A percentile compares a stretch with the other conserved stretches of the same genome.
These are phyloP conservation scores for Plagiodera versicolora DNA, from an alignment of 2,888 invertebrate genomes.

Conservation along the genomic window DNA sequence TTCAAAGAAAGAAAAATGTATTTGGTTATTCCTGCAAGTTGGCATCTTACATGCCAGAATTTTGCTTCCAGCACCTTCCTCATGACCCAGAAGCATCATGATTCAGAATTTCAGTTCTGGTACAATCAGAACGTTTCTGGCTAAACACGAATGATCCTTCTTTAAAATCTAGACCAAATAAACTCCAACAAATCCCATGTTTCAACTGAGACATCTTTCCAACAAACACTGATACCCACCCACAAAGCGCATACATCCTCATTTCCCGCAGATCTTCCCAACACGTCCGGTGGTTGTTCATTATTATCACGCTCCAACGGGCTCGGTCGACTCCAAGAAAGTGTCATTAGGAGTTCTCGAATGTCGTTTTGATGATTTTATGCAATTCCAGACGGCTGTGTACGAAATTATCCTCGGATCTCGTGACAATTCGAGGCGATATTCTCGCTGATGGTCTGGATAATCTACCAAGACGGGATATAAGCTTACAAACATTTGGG, in stretches of 20 bases:
- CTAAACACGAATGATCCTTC: too few relatives aligned
- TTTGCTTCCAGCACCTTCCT: too few relatives aligned
- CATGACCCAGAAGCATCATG: too few relatives aligned
- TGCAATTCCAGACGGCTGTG: slow-evolving; percentile 15
- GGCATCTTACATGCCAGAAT: too few relatives aligned
- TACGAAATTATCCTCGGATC: slow-evolving; percentile 8
- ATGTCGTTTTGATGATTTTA: slow-evolving; percentile 27
- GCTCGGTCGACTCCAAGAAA: slow-evolving; percentile 18
- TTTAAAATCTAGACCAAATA: too few relatives aligned
- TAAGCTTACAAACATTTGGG: neutral
- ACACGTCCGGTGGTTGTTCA: slow-evolving; percentile 22
- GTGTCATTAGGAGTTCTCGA: slow-evolving; percentile 23
- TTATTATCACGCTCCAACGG: slow-evolving; percentile 7
- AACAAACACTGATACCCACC: neutral
- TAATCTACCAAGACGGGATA: neutral
- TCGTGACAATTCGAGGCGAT: neutral
- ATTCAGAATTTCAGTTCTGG: too few relatives aligned
- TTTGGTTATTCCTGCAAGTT: too few relatives aligned
- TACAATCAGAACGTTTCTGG: too few relatives aligned
- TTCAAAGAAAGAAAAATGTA: too few relatives aligned
- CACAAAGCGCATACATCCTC: neutral
- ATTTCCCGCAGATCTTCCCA: neutral
- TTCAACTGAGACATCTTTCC: too few relatives aligned
- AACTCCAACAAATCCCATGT: too few relatives aligned
- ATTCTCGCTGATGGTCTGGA: neutral